Base-by-base conservation (phyloP, 1,140 invertebrate species). In the Diorhabda carinulata region DNA sequence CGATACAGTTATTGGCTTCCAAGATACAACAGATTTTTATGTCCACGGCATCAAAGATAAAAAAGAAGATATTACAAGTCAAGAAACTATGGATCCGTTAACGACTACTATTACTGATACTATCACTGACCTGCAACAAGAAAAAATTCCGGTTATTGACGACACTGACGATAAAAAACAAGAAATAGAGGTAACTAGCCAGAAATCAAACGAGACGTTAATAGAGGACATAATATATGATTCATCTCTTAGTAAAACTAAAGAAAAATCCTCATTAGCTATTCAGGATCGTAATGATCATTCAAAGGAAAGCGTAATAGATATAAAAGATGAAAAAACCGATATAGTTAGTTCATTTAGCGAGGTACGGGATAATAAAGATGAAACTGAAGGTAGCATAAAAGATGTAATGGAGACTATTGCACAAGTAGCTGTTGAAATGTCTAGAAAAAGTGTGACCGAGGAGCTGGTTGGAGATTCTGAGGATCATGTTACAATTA, bases 41-140 rank as follows among this genome's bases (percentile, higher is more conserved):
- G 4, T 52, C 6, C 6, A 52, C n/a, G 47, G n/a, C n/a, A 52
- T 52, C 10, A 62, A 60, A 60, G 44, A 70, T 44, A 43, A 44
- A 44, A 43, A 47, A 44, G 40, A 52, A 4, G 47, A 52, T 8
- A 4, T 60, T 8, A 2, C n/a, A n/a, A 3, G 8, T 7, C 3
- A 0, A 60, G 7, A 60, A 52, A 4, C 4, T 2, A 52, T 8
- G n/a, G 47, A 52, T 8, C 6, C 6, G 4, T 6, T 52, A 52
- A 52, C 6, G 47, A 52, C n/a, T 8, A n/a, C 6, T 4, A 52
- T 52, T 8, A 52, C 47, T 52, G 47, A 52, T 4, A 8, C 47
- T 52, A 8, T 52, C 2, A 4, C 6, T 8, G 47, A 52, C 47
- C n/a, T 52, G 47, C 6, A 6, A 8, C 6, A 52, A 52, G n/a